Percentiles rank a stretch among this genome's conserved stretches.
Conservation (phyloP, 2,888 invertebrate species). For the Drosophila histrio region DNA sequence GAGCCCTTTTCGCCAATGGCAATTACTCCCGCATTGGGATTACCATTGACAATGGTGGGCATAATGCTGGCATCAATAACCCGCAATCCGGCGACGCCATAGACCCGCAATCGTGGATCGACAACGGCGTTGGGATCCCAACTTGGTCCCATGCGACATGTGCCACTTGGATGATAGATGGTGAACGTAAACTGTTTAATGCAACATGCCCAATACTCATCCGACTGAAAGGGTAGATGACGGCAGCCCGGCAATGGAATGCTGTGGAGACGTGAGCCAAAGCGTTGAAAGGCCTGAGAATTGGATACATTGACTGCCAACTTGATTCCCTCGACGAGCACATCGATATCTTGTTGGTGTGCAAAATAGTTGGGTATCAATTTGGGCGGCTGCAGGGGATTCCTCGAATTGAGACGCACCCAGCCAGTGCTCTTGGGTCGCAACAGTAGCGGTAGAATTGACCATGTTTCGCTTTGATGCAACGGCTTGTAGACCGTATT, state of each 20-base stretch:
- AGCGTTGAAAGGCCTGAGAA: constrained; percentile 91
- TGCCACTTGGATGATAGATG: constrained; percentile 93
- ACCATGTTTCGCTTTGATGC: constrained; percentile 92
- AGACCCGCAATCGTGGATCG: constrained; percentile 90
- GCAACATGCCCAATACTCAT: constrained; percentile 94
- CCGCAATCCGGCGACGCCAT: constrained; percentile 90
- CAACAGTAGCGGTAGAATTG: constrained; percentile 91
- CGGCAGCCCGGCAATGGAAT: constrained; percentile 94
- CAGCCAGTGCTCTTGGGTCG: constrained; percentile 95
- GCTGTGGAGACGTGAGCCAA: constrained; percentile 91
- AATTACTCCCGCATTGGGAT: constrained; percentile 94
- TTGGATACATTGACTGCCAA: constrained; percentile 92
- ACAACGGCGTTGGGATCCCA: constrained; percentile 91
- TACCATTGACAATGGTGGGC: constrained; percentile 95
- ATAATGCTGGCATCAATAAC: constrained; percentile 94
- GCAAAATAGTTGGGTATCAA: constrained; percentile 97
- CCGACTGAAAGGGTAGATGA: constrained; percentile 88
- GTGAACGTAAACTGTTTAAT: constrained; percentile 92
- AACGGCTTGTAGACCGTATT: constrained; percentile 94
- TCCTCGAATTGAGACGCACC: constrained; percentile 91
- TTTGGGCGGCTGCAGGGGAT: constrained; percentile 92
- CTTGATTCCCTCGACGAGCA: constrained; percentile 92
- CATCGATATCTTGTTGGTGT: constrained; percentile 91
- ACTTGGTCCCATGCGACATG: constrained; percentile 94
- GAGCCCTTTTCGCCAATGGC: constrained; percentile 96